Percentiles rank a stretch among this genome's conserved stretches.
Conservation (phyloP, 2,888 invertebrate genomes). For the Pyrrhosoma nymphula region DNA sequence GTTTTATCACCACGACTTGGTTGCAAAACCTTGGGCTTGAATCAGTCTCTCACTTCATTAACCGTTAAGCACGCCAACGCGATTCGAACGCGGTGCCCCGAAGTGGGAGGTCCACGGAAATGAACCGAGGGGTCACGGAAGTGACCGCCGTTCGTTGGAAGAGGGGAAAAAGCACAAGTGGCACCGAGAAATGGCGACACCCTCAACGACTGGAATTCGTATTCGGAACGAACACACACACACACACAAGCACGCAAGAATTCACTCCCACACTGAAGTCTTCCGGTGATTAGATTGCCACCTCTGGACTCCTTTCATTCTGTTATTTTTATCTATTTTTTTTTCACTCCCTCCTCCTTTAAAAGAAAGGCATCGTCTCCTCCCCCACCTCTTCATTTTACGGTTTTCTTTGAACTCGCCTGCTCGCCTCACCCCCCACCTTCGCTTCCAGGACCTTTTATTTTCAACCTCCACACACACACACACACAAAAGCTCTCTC, state of each 20-base stretch:
- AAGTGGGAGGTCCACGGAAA: neutral
- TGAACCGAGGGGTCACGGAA: neutral
- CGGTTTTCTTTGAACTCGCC: conserved; percentile 55
- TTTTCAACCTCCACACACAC: conserved; percentile 44
- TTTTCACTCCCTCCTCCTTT: neutral
- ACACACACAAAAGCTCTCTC: neutral
- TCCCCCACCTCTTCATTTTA: conserved; percentile 4
- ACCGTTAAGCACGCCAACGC: too few relatives aligned
- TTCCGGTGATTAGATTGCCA: conserved; percentile 66
- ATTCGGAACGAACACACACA: conserved; percentile 13
- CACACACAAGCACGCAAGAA: neutral
- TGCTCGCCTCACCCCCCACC: too few relatives aligned
- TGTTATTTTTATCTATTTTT: conserved; percentile 2
- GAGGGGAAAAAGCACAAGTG: neutral
- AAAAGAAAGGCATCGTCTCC: neutral
- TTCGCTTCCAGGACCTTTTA: conserved; percentile 50
- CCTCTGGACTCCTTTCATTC: conserved; percentile 49
- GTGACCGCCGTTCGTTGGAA: neutral
- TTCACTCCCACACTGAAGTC: conserved; percentile 41
- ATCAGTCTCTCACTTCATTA: too few relatives aligned
- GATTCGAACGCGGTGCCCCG: neutral
- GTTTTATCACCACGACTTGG: too few relatives aligned
- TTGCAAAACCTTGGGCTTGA: too few relatives aligned
- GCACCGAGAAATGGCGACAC: neutral
- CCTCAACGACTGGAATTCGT: conserved; percentile 24